Percentiles rank a stretch among this genome's conserved stretches.
phyloP scores from a whole-genome alignment of 2,888 invertebrate species.

The Xestia xanthographa region DNA sequence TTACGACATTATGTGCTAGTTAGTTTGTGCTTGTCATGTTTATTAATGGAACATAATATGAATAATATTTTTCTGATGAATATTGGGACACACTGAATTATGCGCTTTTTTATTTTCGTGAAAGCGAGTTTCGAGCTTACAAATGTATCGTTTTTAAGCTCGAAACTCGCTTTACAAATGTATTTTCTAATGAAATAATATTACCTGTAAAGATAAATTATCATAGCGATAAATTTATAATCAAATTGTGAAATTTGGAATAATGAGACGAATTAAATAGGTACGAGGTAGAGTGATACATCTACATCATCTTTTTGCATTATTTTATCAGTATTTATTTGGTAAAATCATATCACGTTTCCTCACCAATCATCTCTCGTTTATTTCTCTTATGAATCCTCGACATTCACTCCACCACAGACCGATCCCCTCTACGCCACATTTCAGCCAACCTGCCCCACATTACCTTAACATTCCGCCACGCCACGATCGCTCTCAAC shows the following conservation, averaged over 20 bases:
- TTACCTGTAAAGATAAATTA: not conserved
- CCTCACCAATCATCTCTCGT: not conserved
- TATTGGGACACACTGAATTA: slow-evolving; percentile 4
- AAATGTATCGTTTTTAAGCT: no score
- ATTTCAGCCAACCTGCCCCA: slow-evolving; percentile 28
- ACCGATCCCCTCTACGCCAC: not conserved
- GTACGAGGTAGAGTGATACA: not conserved
- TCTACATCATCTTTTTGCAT: not conserved
- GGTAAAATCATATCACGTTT: not conserved
- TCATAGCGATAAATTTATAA: not conserved
- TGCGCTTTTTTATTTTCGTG: not conserved
- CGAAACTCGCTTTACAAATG: not conserved
- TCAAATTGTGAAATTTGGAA: not conserved
- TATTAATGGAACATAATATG: slow-evolving; percentile 2
- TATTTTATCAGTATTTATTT: not conserved
- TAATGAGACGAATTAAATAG: not conserved
- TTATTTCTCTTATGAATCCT: slow-evolving; percentile 1
- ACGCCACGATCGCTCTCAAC: slow-evolving; percentile 58
- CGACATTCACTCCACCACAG: not conserved
- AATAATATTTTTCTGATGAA: not conserved
- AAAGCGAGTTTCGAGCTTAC: not conserved
- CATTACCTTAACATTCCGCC: slow-evolving; percentile 54
- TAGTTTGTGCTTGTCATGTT: slow-evolving; percentile 15
- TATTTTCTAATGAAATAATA: not conserved
- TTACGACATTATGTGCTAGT: not conserved